A percentile compares a stretch with the other conserved stretches of the same genome.
phyloP scores from a whole-genome alignment of 2,113 vertebrate genomes.

The Scatophagus argus region DNA sequence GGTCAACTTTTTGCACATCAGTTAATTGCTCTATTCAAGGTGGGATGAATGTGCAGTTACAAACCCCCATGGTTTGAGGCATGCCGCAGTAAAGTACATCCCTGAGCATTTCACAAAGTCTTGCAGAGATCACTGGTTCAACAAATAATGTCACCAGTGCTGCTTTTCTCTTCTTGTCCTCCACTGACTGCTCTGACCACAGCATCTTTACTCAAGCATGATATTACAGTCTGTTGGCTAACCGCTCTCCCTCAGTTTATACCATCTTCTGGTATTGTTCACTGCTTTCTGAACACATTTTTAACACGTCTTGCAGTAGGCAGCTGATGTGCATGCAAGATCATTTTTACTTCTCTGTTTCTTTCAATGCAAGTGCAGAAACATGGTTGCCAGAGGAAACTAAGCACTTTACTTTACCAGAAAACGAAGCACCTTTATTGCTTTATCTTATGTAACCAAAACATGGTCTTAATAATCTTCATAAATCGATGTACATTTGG shows the following conservation, averaged over 20 bases:
- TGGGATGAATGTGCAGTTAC: not conserved
- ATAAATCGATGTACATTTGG: not conserved
- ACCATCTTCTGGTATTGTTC: constrained; percentile 32
- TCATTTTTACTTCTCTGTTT: not conserved
- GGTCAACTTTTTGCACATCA: not conserved
- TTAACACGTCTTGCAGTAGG: not conserved
- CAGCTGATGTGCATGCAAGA: not conserved
- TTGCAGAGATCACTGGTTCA: constrained; percentile 41
- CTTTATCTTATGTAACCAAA: not conserved
- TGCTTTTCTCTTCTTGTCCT: constrained; percentile 29
- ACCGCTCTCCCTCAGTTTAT: constrained; percentile 20
- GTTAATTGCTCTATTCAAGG: not conserved
- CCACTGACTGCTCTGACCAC: constrained; percentile 40
- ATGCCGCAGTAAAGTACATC: not conserved
- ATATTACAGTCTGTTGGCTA: constrained; percentile 47
- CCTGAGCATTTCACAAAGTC: constrained; percentile 1
- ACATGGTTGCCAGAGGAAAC: not conserved
- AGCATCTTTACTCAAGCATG: constrained; percentile 59
- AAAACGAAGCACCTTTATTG: no score
- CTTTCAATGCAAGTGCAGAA: constrained; percentile 6
- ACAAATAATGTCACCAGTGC: constrained; percentile 51
- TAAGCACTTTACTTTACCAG: no score
- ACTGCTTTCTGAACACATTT: constrained; percentile 28
- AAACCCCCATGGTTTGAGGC: not conserved
- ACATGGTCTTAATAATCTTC: not conserved